Evolutionary conservation across 1,140 invertebrate species (phyloP).

Genomic region (Chlorops oryzae): DNA sequence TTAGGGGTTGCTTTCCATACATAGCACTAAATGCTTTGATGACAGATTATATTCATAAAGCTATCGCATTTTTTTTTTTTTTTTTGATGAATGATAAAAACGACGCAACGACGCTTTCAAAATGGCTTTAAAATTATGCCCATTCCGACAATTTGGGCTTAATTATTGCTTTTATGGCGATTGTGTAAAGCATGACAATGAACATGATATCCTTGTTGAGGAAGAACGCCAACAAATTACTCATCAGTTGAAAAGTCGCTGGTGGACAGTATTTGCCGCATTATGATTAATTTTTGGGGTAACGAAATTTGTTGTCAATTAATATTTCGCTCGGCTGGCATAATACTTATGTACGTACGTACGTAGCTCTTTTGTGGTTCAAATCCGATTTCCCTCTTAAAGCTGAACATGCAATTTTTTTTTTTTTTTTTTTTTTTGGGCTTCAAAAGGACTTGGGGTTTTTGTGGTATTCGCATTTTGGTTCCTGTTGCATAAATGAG

Average conservation of each 20-base stretch:
- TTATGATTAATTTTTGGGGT: slow-evolving; percentile 4
- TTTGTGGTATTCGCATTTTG: too few relatives aligned
- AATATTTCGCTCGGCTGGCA: not conserved
- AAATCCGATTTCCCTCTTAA: slow-evolving; percentile 18
- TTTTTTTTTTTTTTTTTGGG: too few relatives aligned
- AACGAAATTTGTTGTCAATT: slow-evolving; percentile 12
- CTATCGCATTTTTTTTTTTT: too few relatives aligned
- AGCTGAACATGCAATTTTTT: not conserved
- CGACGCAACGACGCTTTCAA: not conserved
- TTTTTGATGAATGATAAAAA: slow-evolving; percentile 11
- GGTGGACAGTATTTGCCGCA: not conserved
- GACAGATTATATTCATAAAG: slow-evolving; percentile 46
- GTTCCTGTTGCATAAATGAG: too few relatives aligned
- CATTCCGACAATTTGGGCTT: slow-evolving; percentile 17
- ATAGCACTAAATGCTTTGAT: slow-evolving; percentile 30
- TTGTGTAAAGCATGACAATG: slow-evolving; percentile 26
- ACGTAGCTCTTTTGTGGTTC: not conserved
- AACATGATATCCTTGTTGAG: slow-evolving; percentile 1
- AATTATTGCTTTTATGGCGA: slow-evolving; percentile 32
- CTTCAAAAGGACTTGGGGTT: too few relatives aligned
- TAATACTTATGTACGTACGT: not conserved
- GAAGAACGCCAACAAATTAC: not conserved
- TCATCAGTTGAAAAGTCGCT: not conserved
- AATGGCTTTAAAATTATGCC: not conserved
- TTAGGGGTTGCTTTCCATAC: slow-evolving; percentile 19